These are phyloP conservation scores for Acholoe squamosa DNA, from an alignment of 2,888 invertebrate species.

Conservation along the genomic window DNA sequence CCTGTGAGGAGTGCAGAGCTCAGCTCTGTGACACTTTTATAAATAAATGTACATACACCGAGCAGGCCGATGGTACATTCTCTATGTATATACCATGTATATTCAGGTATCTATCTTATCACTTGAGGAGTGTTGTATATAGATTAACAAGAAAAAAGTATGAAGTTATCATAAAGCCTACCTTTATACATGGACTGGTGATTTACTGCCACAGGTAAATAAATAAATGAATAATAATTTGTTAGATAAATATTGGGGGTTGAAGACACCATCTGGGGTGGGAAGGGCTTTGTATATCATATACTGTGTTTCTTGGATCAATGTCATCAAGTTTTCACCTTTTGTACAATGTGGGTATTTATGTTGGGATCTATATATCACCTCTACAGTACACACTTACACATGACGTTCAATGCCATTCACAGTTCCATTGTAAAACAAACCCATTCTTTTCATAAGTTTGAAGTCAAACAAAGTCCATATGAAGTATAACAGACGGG, in stretches of 20 bases:
- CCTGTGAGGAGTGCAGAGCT: not conserved
- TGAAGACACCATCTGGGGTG: not conserved
- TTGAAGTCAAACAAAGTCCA: too few species aligned
- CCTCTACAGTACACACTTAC: too few species aligned
- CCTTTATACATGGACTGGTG: conserved; percentile 24
- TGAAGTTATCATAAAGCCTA: too few species aligned
- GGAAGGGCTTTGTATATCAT: not conserved
- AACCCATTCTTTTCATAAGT: too few species aligned
- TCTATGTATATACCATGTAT: conserved; percentile 28
- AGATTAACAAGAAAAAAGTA: not conserved
- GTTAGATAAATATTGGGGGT: too few species aligned
- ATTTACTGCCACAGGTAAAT: conserved; percentile 35
- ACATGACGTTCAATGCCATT: too few species aligned
- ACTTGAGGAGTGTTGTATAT: conserved; percentile 34
- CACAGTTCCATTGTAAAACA: too few species aligned
- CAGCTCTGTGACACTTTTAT: not conserved
- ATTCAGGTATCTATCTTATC: conserved; percentile 52
- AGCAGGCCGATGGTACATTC: conserved; percentile 31
- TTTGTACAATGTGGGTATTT: not conserved
- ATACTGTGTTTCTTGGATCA: not conserved
- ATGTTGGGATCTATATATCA: not conserved
- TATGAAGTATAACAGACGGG: too few species aligned
- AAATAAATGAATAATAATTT: too few species aligned
- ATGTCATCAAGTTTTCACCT: not conserved
- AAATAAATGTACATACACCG: conserved; percentile 8